A percentile compares a stretch with the other conserved stretches of the same genome.
Evolutionary conservation across 2,888 invertebrate species (phyloP).

Genomic region (Dromius quadrimaculatus): DNA sequence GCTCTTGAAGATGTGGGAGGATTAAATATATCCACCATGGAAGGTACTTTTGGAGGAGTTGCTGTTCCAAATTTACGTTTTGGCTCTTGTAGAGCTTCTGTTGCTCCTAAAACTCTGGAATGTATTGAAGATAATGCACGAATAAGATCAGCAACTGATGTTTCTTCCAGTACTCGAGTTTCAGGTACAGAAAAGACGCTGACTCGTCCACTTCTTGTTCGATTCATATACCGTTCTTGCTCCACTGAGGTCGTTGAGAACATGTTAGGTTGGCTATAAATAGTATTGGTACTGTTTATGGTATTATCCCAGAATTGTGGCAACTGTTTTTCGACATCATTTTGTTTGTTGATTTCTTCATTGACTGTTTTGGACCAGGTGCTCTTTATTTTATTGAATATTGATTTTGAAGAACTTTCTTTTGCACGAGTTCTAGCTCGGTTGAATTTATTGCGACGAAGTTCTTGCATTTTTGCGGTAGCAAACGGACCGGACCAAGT

Average conservation of each 20-base stretch:
- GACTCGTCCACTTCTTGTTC: conserved; percentile 58
- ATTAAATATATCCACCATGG: conserved; percentile 64
- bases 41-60: conserved; percentile 67
- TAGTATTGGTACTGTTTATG: conserved; percentile 52
- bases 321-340: conserved; percentile 61
- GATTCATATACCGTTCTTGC: conserved; percentile 57
- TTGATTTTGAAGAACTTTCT: conserved; percentile 2
- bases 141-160: conserved; percentile 85
- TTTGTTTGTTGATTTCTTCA: conserved; percentile 54
- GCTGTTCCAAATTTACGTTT: conserved; percentile 71
- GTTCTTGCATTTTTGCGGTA: conserved; percentile 71
- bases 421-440: conserved; percentile 53
- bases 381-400: conserved; percentile 36
- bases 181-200: conserved; percentile 60
- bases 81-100: conserved; percentile 61
- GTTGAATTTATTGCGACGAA: conserved; percentile 59
- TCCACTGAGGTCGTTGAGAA: conserved; percentile 64
- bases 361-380: conserved; percentile 42
- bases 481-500: conserved; percentile 80
- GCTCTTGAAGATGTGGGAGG: conserved; percentile 56
- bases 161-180: conserved; percentile 80
- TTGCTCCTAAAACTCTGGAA: conserved; percentile 65
- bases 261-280: neutral
- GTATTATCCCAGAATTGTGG: conserved; percentile 58
- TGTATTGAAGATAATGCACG: conserved; percentile 81